These are phyloP conservation scores for Coranthus polyacanthus DNA, from an alignment of 2,797 vertebrate species.

Conservation along the genomic window DNA sequence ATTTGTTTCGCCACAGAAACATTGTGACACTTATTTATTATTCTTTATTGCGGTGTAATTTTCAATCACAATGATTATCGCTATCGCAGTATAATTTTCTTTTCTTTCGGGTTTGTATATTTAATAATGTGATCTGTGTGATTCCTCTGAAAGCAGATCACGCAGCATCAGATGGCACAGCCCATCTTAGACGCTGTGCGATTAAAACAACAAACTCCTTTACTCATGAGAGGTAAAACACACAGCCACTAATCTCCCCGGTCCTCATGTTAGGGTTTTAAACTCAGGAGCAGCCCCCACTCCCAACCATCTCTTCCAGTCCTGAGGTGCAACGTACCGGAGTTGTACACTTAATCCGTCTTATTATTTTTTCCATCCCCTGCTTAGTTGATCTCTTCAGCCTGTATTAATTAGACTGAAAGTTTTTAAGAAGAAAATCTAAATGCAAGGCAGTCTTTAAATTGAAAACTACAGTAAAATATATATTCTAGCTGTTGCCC, in stretches of 20 bases:
- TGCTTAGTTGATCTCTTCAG: conserved; percentile 3
- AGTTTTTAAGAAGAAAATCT: no score
- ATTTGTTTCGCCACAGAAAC: no score
- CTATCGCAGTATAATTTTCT: no score
- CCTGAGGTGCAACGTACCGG: conserved; percentile 2
- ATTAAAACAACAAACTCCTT: background rate
- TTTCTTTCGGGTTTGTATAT: no score
- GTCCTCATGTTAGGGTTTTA: conserved; percentile 8
- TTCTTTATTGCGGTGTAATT: no score
- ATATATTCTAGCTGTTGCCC: background rate
- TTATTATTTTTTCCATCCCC: conserved; percentile 31
- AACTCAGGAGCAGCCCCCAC: background rate
- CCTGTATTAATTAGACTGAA: no score
- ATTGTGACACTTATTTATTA: no score
- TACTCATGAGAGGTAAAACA: background rate
- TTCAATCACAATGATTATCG: no score
- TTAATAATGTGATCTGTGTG: no score
- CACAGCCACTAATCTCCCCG: conserved; percentile 9
- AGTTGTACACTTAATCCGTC: conserved; percentile 25
- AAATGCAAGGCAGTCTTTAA: no score
- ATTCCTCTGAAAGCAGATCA: no score
- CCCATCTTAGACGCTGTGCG: background rate
- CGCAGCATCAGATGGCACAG: no score
- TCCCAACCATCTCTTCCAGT: conserved; percentile 5
- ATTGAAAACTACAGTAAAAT: background rate